Conservation (phyloP, 2,113 vertebrate species). For the Sebastes fasciatus region DNA sequence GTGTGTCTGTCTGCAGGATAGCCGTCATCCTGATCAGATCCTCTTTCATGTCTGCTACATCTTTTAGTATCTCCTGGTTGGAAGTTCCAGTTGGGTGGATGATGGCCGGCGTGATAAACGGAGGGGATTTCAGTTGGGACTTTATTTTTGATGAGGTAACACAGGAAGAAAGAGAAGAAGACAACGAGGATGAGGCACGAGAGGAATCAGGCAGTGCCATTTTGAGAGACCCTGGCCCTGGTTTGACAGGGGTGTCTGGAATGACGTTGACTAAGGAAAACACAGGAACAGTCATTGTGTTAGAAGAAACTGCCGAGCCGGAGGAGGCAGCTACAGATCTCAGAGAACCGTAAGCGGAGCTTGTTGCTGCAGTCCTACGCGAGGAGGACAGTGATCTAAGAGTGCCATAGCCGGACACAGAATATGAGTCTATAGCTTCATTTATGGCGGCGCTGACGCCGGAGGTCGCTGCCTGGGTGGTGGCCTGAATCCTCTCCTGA, state of each 20-base stretch:
- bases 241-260: slow-evolving; percentile 88
- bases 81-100: slow-evolving; percentile 85
- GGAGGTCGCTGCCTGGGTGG: slow-evolving; percentile 87
- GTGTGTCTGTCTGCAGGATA: slow-evolving; percentile 93
- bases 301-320: slow-evolving; percentile 89
- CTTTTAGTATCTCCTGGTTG: slow-evolving; percentile 97
- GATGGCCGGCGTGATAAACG: slow-evolving; percentile 91
- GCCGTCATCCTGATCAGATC: slow-evolving; percentile 98
- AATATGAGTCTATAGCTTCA: slow-evolving; percentile 86
- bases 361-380: slow-evolving; percentile 88
- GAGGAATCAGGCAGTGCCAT: slow-evolving; percentile 82
- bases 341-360: slow-evolving; percentile 91
- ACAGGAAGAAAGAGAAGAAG: slow-evolving; percentile 82
- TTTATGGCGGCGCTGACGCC: slow-evolving; percentile 87
- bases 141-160: slow-evolving; percentile 85
- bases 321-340: slow-evolving; percentile 86
- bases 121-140: slow-evolving; percentile 91
- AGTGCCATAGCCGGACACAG: slow-evolving; percentile 89
- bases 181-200: slow-evolving; percentile 79
- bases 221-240: slow-evolving; percentile 88
- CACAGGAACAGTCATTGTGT: slow-evolving; percentile 93
- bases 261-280: slow-evolving; percentile 95
- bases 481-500: slow-evolving; percentile 93
- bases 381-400: slow-evolving; percentile 91
- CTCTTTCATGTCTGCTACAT: slow-evolving; percentile 99